Base-by-base conservation (phyloP, 1,140 invertebrate genomes). In the Pseudomyrmex concolor region DNA sequence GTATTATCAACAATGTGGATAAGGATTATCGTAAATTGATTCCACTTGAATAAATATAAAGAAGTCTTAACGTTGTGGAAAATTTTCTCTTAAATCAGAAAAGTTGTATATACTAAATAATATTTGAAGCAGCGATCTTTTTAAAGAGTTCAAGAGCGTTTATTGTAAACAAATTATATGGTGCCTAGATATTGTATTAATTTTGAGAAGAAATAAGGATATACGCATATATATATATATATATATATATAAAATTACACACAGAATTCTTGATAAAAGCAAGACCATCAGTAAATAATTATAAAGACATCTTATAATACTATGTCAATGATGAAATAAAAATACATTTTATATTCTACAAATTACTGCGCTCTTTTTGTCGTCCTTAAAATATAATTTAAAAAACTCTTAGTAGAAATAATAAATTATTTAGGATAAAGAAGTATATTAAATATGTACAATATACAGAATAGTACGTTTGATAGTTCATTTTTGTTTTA, bases 241-340 rank as follows among this genome's bases (percentile, higher is more conserved):
- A 3, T 25, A 34, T 2, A 34, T 34, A 34, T 34, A 34, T 34
- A 34, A 15, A 34, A 34, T 34, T 34, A 34, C 34, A 34, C 4
- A 62, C 13, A 13, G 12, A 48, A 57, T 5, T 77, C 57, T 62
- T 50, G 51, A 13, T 66, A 55, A 77, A 77, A 64, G 22, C 51
- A 45, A 67, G 54, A 80, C 59, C 55, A 80, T 70, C 17, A 51
- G 17, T 80, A 43, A 71, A 80, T 19, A 15, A 80, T 80, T 80
- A 80, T 80, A 73, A 73, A 80, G 45, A 80, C 45, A 54, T 85
- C 86, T 85, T 89, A 84, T 84, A 84, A 83, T 54, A 83, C 70
- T 84, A 87, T 85, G 86, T 74, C 76, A 62, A 82, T 74, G 25
- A 83, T 85, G 66, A 74, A 89, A 89, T 85, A 87, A 88, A 89